Percentiles rank a stretch among this genome's conserved stretches.
Conservation (phyloP, 2,113 vertebrate species). For the Seriola dumerili region DNA sequence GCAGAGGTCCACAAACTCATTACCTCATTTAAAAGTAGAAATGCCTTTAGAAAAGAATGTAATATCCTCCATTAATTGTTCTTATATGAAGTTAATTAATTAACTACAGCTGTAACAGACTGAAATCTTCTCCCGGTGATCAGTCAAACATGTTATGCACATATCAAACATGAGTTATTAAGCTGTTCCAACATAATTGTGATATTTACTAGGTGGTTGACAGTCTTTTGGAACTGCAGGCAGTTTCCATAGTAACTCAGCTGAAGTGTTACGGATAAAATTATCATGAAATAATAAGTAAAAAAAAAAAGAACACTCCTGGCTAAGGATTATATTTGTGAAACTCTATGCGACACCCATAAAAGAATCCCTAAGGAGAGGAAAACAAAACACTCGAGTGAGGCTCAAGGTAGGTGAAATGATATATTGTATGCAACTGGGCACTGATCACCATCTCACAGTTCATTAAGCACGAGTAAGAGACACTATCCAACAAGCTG, state of each 20-base stretch:
- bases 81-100: conserved; percentile 58
- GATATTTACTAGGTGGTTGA: conserved; percentile 28
- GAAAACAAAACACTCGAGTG: background rate
- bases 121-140: conserved; percentile 44
- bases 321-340: conserved; percentile 11
- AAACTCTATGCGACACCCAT: conserved; percentile 8
- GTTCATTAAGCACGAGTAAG: conserved; percentile 52
- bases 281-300: conserved; percentile 22
- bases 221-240: conserved; percentile 7
- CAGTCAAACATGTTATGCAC: conserved; percentile 39
- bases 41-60: conserved; percentile 66
- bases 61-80: conserved; percentile 66
- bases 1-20: conserved; percentile 77
- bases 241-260: conserved; percentile 57
- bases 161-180: conserved; percentile 37
- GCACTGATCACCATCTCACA: conserved; percentile 52
- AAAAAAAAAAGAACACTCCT: conserved; percentile 3
- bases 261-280: conserved; percentile 8
- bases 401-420: conserved; percentile 13
- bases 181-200: conserved; percentile 8
- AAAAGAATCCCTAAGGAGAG: background rate
- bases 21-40: conserved; percentile 62
- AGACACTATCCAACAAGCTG: conserved; percentile 35
- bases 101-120: conserved; percentile 52
- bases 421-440: conserved; percentile 27